Evolutionary conservation across 2,888 invertebrate species (phyloP).

Genomic region (Epistrophella euchroma): DNA sequence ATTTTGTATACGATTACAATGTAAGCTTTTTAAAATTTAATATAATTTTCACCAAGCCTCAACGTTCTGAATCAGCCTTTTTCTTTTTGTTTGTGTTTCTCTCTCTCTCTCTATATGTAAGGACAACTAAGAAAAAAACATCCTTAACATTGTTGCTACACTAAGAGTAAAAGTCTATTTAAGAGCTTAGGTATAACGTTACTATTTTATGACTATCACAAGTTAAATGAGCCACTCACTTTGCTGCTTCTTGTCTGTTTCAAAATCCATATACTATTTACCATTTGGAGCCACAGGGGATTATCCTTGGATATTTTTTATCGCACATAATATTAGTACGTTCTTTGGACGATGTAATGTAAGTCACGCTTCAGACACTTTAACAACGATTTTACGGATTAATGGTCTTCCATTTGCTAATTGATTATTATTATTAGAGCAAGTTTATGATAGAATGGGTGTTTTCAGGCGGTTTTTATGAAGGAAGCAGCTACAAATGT

Average conservation of each 20-base stretch:
- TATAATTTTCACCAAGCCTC: neutral
- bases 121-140: conserved; percentile 2
- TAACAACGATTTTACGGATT: conserved; percentile 66
- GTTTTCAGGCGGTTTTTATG: conserved; percentile 1
- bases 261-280: conserved; percentile 58
- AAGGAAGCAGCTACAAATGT: conserved; percentile 7
- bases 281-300: conserved; percentile 28
- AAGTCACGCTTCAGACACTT: conserved; percentile 58
- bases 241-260: conserved; percentile 27
- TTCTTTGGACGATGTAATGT: conserved; percentile 32
- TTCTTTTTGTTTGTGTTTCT: neutral
- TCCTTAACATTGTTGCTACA: conserved; percentile 14
- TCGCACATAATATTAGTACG: conserved; percentile 51
- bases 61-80: neutral
- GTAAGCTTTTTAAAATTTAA: neutral
- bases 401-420: conserved; percentile 71
- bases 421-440: conserved; percentile 54
- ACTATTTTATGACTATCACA: conserved; percentile 66
- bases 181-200: conserved; percentile 54
- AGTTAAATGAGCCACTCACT: conserved; percentile 48
- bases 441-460: neutral
- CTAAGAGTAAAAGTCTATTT: conserved; percentile 67
- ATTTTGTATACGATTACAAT: neutral
- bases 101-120: too few relatives aligned
- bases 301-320: conserved; percentile 65